These are phyloP conservation scores for Spodoptera littoralis DNA, from an alignment of 2,888 invertebrate genomes.

Conservation along the genomic window DNA sequence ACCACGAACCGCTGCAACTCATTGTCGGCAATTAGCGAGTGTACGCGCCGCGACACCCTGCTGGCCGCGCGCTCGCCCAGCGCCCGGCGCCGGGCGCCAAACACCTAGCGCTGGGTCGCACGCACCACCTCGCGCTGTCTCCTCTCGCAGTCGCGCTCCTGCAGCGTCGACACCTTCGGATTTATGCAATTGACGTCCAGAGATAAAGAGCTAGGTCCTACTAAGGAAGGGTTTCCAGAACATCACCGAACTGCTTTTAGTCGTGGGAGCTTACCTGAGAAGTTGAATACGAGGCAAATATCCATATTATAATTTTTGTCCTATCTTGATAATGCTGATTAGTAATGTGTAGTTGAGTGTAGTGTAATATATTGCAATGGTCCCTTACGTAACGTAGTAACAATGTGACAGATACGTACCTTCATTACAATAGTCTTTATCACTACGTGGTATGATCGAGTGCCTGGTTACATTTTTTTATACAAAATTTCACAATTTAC, in stretches of 20 bases:
- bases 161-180: constrained; percentile 29
- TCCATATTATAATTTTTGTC: constrained; percentile 16
- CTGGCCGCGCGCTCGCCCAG: constrained; percentile 11
- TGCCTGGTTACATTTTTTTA: constrained; percentile 15
- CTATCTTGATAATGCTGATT: constrained; percentile 18
- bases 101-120: constrained; percentile 7
- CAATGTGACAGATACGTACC: constrained; percentile 34
- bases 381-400: constrained; percentile 47
- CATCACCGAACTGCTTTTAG: constrained; percentile 16
- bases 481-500: constrained; percentile 12
- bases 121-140: constrained; percentile 49
- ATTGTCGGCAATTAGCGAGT: constrained; percentile 63
- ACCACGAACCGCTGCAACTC: constrained; percentile 68
- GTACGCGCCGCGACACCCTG: constrained; percentile 45
- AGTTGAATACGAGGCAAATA: constrained; percentile 35
- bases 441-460: constrained; percentile 26
- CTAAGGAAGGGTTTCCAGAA: constrained; percentile 20
- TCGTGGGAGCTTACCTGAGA: constrained; percentile 25
- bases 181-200: constrained; percentile 53
- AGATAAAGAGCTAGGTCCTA: constrained; percentile 26
- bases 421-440: constrained; percentile 46
- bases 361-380: constrained; percentile 46
- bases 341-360: constrained; percentile 31
- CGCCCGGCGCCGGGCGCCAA: constrained; percentile 4
- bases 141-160: constrained; percentile 29